phyloP scores from a whole-genome alignment of 37 sponge, comb jelly and placozoan species.

The Hormiphora californensis region DNA sequence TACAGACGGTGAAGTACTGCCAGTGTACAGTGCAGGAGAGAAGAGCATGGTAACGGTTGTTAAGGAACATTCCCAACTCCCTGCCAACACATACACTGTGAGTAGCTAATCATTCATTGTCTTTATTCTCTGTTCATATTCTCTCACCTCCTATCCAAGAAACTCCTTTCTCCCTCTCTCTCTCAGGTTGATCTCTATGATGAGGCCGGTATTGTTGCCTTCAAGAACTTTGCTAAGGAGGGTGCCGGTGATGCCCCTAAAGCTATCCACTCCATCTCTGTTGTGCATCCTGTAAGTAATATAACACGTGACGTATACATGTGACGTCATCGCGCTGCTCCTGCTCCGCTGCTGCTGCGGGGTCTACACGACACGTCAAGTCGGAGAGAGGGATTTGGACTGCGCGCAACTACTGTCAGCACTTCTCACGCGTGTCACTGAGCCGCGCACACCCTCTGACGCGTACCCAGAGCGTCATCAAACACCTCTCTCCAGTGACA shows the following conservation, averaged over 20 bases:
- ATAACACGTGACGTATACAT: neutral
- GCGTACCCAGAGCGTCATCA: too few relatives aligned
- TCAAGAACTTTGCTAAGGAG: neutral
- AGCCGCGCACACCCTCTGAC: too few relatives aligned
- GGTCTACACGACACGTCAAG: too few relatives aligned
- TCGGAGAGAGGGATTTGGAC: too few relatives aligned
- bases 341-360: too few relatives aligned
- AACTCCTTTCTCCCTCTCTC: neutral
- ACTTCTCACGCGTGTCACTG: too few relatives aligned
- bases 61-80: neutral
- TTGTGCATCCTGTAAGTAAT: slow-evolving; percentile 2
- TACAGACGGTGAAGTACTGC: neutral
- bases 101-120: neutral
- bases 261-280: neutral
- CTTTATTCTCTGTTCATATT: neutral
- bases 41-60: neutral
- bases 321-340: too few relatives aligned
- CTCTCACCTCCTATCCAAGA: neutral
- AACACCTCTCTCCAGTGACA: too few relatives aligned
- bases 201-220: slow-evolving; percentile 12
- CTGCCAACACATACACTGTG: neutral
- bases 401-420: too few relatives aligned
- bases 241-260: neutral
- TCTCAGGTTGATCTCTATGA: slow-evolving; percentile 4
- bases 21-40: neutral